Conservation (phyloP, 2,113 vertebrate genomes). For the Arvicanthis niloticus region DNA sequence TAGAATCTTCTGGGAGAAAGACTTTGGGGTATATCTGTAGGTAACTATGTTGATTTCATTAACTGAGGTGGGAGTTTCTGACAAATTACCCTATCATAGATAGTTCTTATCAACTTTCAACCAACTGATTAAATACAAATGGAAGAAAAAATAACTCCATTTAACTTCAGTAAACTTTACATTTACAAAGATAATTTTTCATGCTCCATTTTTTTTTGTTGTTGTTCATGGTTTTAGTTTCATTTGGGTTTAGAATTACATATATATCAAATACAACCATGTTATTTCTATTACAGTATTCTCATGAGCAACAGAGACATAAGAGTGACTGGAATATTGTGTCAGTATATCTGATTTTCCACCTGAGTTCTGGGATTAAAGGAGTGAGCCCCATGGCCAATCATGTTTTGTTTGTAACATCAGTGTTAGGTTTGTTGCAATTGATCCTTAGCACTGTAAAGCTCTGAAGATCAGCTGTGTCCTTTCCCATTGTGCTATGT, state of each 20-base stretch:
- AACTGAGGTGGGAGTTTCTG: neutral
- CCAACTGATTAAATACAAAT: neutral
- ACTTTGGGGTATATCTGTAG: no score
- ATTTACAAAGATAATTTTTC: conserved; percentile 60
- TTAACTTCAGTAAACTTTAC: conserved; percentile 73
- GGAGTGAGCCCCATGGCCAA: neutral
- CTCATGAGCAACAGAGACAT: no score
- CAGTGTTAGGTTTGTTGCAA: neutral
- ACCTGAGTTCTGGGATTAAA: neutral
- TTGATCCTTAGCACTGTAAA: conserved; percentile 25
- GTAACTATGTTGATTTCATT: no score
- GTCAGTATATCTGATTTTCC: no score
- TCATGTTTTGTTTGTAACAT: neutral
- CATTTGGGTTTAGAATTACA: no score
- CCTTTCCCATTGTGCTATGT: neutral
- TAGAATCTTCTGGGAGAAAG: neutral
- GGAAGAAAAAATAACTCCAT: conserved; percentile 65
- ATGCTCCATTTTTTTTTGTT: neutral
- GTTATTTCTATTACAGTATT: no score
- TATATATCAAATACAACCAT: no score
- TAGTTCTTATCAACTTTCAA: neutral
- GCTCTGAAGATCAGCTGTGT: neutral
- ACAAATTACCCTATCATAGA: neutral
- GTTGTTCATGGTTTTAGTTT: no score
- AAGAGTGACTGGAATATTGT: no score